phyloP scores from a whole-genome alignment of 2,797 vertebrate genomes.

The Lindbergichthys nudifrons region DNA sequence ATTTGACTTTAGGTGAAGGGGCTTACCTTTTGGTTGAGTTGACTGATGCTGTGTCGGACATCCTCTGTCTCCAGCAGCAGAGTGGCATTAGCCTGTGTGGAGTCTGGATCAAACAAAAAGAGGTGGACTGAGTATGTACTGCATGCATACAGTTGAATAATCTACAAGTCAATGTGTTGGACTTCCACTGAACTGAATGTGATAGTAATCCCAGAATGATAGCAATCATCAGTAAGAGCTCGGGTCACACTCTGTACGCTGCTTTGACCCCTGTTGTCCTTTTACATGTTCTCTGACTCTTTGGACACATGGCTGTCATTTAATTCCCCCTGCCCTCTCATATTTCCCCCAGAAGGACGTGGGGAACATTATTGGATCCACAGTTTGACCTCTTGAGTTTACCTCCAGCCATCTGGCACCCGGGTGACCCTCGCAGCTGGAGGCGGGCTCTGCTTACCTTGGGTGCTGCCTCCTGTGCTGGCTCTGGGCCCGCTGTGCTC shows the following conservation, averaged over 20 bases:
- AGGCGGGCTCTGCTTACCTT: constrained; percentile 74
- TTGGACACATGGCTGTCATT: constrained; percentile 59
- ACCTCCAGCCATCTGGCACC: constrained; percentile 70
- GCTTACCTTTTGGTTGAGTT: constrained; percentile 91
- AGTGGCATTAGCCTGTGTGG: constrained; percentile 53
- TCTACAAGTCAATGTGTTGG: constrained; percentile 29
- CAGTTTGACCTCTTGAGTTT: constrained; percentile 54
- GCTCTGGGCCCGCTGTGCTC: constrained; percentile 75
- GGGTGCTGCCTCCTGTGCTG: constrained; percentile 57
- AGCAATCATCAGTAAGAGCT: constrained; percentile 29
- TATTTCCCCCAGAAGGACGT: constrained; percentile 64
- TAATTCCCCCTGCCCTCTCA: constrained; percentile 56
- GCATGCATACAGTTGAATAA: not conserved
- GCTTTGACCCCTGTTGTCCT: constrained; percentile 61
- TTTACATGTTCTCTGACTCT: constrained; percentile 64
- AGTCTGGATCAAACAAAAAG: constrained; percentile 68
- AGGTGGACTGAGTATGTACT: not conserved
- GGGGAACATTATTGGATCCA: constrained; percentile 30
- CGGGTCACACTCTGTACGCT: constrained; percentile 30
- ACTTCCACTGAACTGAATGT: constrained; percentile 34
- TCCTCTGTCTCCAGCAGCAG: constrained; percentile 88
- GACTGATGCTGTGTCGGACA: constrained; percentile 88
- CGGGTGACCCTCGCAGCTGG: constrained; percentile 56
- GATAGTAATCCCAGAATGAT: constrained; percentile 24
- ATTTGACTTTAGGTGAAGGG: constrained; percentile 10